Percentiles rank a stretch among this genome's conserved stretches.
Conservation (phyloP, 1,140 invertebrate species). For the Solenopsis fugax region DNA sequence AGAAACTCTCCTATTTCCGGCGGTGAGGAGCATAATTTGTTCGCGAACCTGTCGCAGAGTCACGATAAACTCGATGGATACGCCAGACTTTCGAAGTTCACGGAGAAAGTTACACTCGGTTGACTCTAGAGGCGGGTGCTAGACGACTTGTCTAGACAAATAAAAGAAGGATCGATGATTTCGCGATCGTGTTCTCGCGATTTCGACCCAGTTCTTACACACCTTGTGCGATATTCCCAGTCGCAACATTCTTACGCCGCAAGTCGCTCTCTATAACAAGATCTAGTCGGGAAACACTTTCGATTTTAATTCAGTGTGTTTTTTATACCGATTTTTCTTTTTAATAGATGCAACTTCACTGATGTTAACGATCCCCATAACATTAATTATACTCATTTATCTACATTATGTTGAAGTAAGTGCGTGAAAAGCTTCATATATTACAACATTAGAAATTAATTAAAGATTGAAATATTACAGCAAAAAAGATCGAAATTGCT, state of each 20-base stretch:
- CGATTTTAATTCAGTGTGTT: slow-evolving; percentile 58
- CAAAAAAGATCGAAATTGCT: not conserved
- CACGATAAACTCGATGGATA: slow-evolving; percentile 56
- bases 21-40: slow-evolving; percentile 12
- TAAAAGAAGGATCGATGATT: slow-evolving; percentile 71
- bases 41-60: slow-evolving; percentile 14
- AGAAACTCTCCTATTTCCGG: slow-evolving; percentile 38
- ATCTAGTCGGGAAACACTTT: slow-evolving; percentile 56
- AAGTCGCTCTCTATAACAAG: slow-evolving; percentile 25
- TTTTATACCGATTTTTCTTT: slow-evolving; percentile 27
- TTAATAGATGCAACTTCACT: slow-evolving; percentile 23
- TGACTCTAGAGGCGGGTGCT: slow-evolving; percentile 55
- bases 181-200: slow-evolving; percentile 46
- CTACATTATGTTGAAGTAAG: not conserved
- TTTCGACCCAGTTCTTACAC: slow-evolving; percentile 66
- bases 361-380: slow-evolving; percentile 1
- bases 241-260: slow-evolving; percentile 4
- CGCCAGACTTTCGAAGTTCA: slow-evolving; percentile 77
- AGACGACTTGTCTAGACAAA: slow-evolving; percentile 66
- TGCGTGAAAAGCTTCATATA: not conserved
- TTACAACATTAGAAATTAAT: not conserved
- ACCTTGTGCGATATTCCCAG: slow-evolving; percentile 36
- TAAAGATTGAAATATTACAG: not conserved
- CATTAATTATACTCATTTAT: not conserved
- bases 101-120: slow-evolving; percentile 77